Evolutionary conservation across 37 sponge, comb jelly and placozoan species (phyloP).

Genomic region (Cliona cf. orientalis): DNA sequence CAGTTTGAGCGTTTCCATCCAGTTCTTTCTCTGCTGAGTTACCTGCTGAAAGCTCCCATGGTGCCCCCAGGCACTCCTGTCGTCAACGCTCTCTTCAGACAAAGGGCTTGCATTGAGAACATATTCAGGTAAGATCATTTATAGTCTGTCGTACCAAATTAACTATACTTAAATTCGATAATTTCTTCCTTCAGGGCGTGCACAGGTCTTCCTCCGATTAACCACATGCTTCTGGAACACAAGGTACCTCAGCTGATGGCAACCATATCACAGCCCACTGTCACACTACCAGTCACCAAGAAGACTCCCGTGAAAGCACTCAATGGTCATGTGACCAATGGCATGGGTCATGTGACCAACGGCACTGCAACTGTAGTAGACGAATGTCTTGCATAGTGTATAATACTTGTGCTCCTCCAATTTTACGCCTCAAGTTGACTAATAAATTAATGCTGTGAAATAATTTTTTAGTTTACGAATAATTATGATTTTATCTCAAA

Average conservation of each 20-base stretch:
- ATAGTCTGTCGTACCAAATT: no score
- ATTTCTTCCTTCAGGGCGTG: conserved; percentile 79
- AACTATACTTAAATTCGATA: no score
- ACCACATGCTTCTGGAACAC: conserved; percentile 85
- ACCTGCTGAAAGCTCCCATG: conserved; percentile 85
- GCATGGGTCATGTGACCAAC: no score
- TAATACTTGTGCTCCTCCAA: no score
- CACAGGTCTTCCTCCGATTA: conserved; percentile 73
- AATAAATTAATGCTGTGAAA: no score
- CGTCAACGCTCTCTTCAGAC: conserved; percentile 85
- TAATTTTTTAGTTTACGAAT: no score
- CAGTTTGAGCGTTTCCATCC: conserved; percentile 75
- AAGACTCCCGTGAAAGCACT: not conserved
- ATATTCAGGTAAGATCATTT: conserved; percentile 82
- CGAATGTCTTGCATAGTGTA: no score
- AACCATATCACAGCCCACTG: no score
- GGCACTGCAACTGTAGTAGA: no score
- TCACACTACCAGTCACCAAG: not conserved
- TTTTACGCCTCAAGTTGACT: no score
- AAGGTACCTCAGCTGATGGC: conserved; percentile 73
- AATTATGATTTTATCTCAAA: no score
- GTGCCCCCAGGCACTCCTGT: conserved; percentile 85
- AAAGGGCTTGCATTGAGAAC: conserved; percentile 85
- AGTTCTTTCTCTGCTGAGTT: conserved; percentile 79
- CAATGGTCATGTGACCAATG: no score